phyloP scores from a whole-genome alignment of 2,113 vertebrate species.

The Barbus barbus region DNA sequence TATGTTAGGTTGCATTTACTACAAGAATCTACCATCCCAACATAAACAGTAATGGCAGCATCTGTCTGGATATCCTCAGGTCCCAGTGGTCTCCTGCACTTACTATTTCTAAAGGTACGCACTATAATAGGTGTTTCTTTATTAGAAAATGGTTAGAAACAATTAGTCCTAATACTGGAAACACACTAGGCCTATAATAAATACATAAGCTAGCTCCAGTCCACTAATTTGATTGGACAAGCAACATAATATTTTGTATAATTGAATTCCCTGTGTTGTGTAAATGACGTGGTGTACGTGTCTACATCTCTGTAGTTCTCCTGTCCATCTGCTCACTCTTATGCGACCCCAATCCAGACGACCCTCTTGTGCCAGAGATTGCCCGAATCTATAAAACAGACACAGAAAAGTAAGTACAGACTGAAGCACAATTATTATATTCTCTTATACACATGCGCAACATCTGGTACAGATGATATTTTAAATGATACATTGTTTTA shows the following conservation, averaged over 20 bases:
- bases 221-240: not conserved
- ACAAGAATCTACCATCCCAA: conserved; percentile 83
- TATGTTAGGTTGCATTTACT: conserved; percentile 75
- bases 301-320: conserved; percentile 67
- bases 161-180: not conserved
- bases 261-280: not conserved
- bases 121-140: not conserved
- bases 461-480: not conserved
- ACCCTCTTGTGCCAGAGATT: conserved; percentile 82
- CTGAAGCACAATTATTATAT: not conserved
- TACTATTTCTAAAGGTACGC: conserved; percentile 80
- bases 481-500: not conserved
- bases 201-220: not conserved
- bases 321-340: conserved; percentile 83
- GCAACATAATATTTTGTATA: not conserved
- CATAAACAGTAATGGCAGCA: conserved; percentile 85
- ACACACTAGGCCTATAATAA: not conserved
- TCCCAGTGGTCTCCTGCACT: conserved; percentile 82
- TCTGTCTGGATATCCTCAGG: conserved; percentile 82
- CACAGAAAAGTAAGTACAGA: conserved; percentile 68
- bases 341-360: conserved; percentile 81
- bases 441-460: not conserved
- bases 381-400: conserved; percentile 83
- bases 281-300: not conserved
- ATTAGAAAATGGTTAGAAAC: not conserved